Base-by-base conservation (phyloP, 2,888 invertebrate genomes). In the Habrosyne pyritoides region DNA sequence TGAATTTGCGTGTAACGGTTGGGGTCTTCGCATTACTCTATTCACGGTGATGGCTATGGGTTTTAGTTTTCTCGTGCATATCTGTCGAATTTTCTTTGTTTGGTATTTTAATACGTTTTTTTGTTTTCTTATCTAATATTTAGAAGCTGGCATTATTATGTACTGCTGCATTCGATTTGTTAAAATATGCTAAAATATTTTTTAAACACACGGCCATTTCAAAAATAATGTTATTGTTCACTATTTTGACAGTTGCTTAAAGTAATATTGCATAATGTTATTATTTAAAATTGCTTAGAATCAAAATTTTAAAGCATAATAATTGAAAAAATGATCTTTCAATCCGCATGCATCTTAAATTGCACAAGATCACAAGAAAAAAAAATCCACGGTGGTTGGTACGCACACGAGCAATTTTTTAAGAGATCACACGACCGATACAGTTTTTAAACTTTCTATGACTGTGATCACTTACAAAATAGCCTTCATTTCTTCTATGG, bases 1-100 rank as follows among this genome's bases (percentile, higher is more conserved):
- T 85, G 88, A 85, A 82, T 72, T 65, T 64, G 74, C 81, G 78
- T 79, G 75, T 81, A 79, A 80, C 71, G 86, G 84, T 86, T 85
- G 80, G 85, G 88, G 78, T 75, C 60, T 79, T 70, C 75, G 59
- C 71, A 66, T 68, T 66, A 24, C 71, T 71, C 69, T 77, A 60
- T 75, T 79, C 74, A 71, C 77, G 90, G 91, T 90, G 87, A 79
- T 81, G 89, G 89, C 82, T 87, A 73, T 86, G 79, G 81, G 81
- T 84, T 73, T 78, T 79, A 79, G 80, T 77, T 28, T 84, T 86
- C 84, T 80, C 73, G 67, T 76, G 71, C 73, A 70, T 79, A 76
- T 67, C 73, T 70, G 65, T 75, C 64, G 70, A 67, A 71, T 62
- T 63, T 73, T 66, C 77, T 75, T 76, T 79, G 77, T 73, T 80